A percentile compares a stretch with the other conserved stretches of the same genome.
phyloP scores from a whole-genome alignment of 2,888 invertebrate species.

The Lomographa bimaculata region DNA sequence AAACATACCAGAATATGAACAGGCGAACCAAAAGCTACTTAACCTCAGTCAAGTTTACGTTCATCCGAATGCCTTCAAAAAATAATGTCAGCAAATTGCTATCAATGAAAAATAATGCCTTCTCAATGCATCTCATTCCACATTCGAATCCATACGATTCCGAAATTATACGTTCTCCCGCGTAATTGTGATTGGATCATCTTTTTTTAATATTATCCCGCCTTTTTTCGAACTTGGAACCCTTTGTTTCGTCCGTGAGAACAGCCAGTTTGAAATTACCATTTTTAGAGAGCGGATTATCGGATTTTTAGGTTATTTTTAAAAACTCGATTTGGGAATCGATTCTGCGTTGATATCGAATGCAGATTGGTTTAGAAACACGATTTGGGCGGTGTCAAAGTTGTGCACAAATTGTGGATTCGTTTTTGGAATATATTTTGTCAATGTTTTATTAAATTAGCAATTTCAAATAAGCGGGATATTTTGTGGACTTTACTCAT shows the following conservation, averaged over 20 bases:
- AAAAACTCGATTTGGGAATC: slow-evolving; percentile 54
- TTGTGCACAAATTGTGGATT: slow-evolving; percentile 25
- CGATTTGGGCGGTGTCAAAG: slow-evolving; percentile 57
- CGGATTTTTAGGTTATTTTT: slow-evolving; percentile 60
- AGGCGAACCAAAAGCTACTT: no score
- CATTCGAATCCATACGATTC: slow-evolving; percentile 47
- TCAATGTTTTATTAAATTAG: slow-evolving; percentile 1
- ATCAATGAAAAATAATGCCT: slow-evolving; percentile 31
- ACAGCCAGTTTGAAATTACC: slow-evolving; percentile 73
- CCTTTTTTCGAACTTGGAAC: slow-evolving; percentile 65
- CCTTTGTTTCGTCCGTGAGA: slow-evolving; percentile 76
- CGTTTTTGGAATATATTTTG: slow-evolving; percentile 30
- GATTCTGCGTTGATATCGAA: slow-evolving; percentile 51
- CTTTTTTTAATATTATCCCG: slow-evolving; percentile 56
- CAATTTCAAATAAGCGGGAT: no score
- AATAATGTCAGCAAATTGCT: slow-evolving; percentile 21
- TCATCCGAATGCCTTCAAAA: no score
- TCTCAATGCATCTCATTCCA: slow-evolving; percentile 44
- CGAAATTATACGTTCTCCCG: slow-evolving; percentile 58
- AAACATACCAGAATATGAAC: no score
- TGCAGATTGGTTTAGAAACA: slow-evolving; percentile 64
- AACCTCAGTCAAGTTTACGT: no score
- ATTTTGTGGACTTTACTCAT: no score
- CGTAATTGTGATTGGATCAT: slow-evolving; percentile 79
- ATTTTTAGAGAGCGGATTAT: slow-evolving; percentile 81